phyloP scores from a whole-genome alignment of 2,888 invertebrate genomes.

The Melieria picta region DNA sequence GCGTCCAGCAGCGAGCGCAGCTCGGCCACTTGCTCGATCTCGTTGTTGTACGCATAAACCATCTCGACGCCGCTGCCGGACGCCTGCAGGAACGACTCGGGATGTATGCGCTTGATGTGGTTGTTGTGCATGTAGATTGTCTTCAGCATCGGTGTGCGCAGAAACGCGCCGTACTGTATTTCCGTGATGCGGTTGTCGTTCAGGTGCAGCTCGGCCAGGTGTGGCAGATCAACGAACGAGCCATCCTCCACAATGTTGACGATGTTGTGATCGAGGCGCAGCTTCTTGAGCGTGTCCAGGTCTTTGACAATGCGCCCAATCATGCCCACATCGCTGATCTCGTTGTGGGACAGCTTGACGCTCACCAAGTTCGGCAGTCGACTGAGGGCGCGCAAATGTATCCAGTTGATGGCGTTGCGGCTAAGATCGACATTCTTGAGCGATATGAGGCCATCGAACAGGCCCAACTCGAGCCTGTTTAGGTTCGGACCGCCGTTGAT shows the following conservation, averaged over 20 bases:
- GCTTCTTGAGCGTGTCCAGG: conserved; percentile 75
- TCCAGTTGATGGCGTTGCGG: conserved; percentile 78
- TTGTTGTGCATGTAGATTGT: conserved; percentile 82
- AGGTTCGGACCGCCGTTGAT: conserved; percentile 77
- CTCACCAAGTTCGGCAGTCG: conserved; percentile 77
- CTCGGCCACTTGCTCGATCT: conserved; percentile 79
- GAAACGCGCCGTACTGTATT: conserved; percentile 82
- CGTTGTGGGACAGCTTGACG: conserved; percentile 77
- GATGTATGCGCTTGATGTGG: conserved; percentile 79
- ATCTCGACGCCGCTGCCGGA: conserved; percentile 81
- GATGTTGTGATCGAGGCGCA: conserved; percentile 78
- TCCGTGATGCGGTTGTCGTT: conserved; percentile 80
- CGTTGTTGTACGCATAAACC: conserved; percentile 79
- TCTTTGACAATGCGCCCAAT: conserved; percentile 82
- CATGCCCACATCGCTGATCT: conserved; percentile 82
- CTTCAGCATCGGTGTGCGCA: conserved; percentile 78
- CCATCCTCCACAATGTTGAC: conserved; percentile 79
- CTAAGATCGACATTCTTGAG: conserved; percentile 79
- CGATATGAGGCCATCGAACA: conserved; percentile 76
- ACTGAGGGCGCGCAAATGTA: conserved; percentile 79
- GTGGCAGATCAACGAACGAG: conserved; percentile 81
- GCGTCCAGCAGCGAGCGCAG: conserved; percentile 80
- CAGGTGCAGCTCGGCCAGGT: conserved; percentile 74
- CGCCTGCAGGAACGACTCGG: conserved; percentile 82
- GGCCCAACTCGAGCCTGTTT: conserved; percentile 76